These are phyloP conservation scores for Rhopalosiphum padi DNA, from an alignment of 1,140 invertebrate species.

Conservation along the genomic window DNA sequence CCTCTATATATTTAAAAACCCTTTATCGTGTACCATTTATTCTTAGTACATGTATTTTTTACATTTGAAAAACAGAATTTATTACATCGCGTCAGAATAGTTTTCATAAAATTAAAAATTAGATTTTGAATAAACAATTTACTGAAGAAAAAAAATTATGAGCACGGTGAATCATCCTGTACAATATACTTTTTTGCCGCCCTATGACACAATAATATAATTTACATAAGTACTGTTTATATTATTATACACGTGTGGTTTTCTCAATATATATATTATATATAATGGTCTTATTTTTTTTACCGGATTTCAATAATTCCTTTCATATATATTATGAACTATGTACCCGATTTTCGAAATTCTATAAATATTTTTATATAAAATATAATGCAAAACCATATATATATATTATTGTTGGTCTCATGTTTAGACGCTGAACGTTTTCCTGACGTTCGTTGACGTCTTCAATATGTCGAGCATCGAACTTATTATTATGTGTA, in stretches of 20 bases:
- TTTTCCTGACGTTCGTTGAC: background rate
- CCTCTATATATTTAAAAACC: too few relatives aligned
- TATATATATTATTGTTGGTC: background rate
- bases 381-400: background rate
- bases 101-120: too few relatives aligned
- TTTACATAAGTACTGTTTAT: background rate
- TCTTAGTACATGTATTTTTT: background rate
- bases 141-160: background rate
- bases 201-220: background rate
- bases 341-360: too few relatives aligned
- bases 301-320: background rate
- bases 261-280: background rate
- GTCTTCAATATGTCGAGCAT: background rate
- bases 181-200: background rate
- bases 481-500: background rate
- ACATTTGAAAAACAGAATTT: background rate
- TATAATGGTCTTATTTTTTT: background rate
- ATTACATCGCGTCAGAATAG: too few relatives aligned
- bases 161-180: background rate
- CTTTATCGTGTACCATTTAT: too few relatives aligned
- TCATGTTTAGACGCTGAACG: background rate
- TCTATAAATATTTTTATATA: too few relatives aligned
- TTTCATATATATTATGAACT: background rate
- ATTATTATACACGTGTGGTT: background rate
- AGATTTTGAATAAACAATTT: too few relatives aligned